These are phyloP conservation scores for Hemicentrotus pulcherrimus DNA, from an alignment of 35 echinoderm and acorn worm species.

Conservation along the genomic window DNA sequence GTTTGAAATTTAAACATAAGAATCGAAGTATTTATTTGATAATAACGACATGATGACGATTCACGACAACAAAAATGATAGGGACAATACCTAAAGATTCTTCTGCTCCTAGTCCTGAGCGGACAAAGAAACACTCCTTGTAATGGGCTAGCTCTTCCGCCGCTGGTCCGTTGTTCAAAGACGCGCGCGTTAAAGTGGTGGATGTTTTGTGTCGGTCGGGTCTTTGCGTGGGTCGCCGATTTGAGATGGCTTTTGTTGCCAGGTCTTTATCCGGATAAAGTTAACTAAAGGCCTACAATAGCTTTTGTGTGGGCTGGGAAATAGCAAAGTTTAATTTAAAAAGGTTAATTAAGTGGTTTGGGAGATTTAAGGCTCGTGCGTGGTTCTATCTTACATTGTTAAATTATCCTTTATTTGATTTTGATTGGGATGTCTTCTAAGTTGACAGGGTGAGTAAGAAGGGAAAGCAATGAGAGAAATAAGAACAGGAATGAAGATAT, in stretches of 20 bases:
- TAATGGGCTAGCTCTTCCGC: no score
- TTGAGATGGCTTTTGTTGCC: background rate
- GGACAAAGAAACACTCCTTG: no score
- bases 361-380: background rate
- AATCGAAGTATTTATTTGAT: no score
- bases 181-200: background rate
- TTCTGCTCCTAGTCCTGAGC: no score
- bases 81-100: no score
- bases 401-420: background rate
- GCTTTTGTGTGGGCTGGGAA: background rate
- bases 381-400: background rate
- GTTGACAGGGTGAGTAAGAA: background rate
- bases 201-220: background rate
- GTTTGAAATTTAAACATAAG: no score
- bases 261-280: background rate
- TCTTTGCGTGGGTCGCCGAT: background rate
- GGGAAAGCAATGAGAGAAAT: background rate
- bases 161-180: background rate
- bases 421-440: background rate
- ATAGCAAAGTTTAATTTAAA: background rate
- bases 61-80: no score
- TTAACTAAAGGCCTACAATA: background rate
- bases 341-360: slow-evolving; percentile 1
- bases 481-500: background rate
- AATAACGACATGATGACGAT: no score